These are phyloP conservation scores for Dicaeum eximium DNA, from an alignment of 2,113 vertebrate species.

Conservation along the genomic window DNA sequence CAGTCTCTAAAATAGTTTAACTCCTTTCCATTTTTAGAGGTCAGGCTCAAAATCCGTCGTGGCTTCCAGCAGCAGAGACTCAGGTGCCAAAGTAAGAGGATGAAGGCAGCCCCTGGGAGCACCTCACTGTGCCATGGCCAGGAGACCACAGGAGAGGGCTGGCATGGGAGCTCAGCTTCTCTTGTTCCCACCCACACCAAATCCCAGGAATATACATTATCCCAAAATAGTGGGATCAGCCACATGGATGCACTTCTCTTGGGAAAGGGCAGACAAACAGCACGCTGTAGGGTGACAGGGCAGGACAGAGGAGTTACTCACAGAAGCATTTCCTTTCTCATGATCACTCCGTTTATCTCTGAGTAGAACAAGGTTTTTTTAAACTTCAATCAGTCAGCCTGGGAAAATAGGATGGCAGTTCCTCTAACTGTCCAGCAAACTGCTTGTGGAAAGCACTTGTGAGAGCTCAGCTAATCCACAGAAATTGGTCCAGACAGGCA, in stretches of 20 bases:
- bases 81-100: neutral
- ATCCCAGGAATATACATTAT: neutral
- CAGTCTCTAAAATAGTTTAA: neutral
- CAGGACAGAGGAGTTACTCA: constrained; percentile 19
- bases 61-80: neutral
- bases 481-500: neutral
- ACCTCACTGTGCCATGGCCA: neutral
- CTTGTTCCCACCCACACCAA: neutral
- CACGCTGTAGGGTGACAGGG: neutral
- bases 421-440: neutral
- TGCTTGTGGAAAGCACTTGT: neutral
- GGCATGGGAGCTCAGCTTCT: neutral
- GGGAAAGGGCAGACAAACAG: constrained; percentile 45
- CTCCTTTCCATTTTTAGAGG: neutral
- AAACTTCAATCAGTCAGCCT: neutral
- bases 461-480: neutral
- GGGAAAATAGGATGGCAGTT: neutral
- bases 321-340: constrained; percentile 56
- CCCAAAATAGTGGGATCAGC: neutral
- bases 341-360: constrained; percentile 41
- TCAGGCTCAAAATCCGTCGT: neutral
- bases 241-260: neutral
- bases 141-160: rapidly evolving
- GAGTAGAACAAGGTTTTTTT: neutral
- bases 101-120: neutral